Conservation (phyloP, 1,140 invertebrate species). For the Drosophila burlai region DNA sequence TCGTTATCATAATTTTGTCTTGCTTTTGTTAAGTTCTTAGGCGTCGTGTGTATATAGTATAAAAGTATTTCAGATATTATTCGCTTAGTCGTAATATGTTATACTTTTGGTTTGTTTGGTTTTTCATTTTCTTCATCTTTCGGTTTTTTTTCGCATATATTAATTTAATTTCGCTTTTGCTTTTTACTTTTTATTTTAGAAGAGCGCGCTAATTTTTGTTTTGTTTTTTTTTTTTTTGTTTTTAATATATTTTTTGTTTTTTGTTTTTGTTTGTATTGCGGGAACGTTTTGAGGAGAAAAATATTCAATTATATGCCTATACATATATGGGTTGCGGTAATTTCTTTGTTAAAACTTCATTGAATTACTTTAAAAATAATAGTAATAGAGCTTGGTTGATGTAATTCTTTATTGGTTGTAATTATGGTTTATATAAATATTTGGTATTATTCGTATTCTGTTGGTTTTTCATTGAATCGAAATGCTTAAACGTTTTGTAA, state of each 20-base stretch:
- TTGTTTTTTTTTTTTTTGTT: not conserved
- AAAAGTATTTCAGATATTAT: constrained; percentile 62
- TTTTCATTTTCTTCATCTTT: constrained; percentile 28
- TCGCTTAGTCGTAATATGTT: constrained; percentile 52
- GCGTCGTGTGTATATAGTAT: constrained; percentile 69
- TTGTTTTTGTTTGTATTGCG: constrained; percentile 23
- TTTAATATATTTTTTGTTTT: not conserved
- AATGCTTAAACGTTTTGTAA: constrained; percentile 52
- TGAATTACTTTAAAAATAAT: constrained; percentile 58
- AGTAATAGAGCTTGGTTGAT: constrained; percentile 50
- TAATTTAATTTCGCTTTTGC: constrained; percentile 45
- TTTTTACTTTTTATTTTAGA: constrained; percentile 42
- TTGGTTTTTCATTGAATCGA: constrained; percentile 54
- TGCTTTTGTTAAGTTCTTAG: constrained; percentile 43
- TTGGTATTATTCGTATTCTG: constrained; percentile 54
- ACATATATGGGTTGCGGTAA: constrained; percentile 53
- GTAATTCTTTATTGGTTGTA: constrained; percentile 55
- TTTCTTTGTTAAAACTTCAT: constrained; percentile 48
- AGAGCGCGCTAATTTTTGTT: constrained; percentile 69
- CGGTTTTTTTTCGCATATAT: constrained; percentile 57
- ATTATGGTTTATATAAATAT: constrained; percentile 53
- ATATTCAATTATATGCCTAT: constrained; percentile 59
- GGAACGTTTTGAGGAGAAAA: constrained; percentile 56
- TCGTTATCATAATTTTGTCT: constrained; percentile 36
- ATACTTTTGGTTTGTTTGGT: constrained; percentile 27